Conservation (phyloP, 2,888 invertebrate genomes). For the Netelia virgata region DNA sequence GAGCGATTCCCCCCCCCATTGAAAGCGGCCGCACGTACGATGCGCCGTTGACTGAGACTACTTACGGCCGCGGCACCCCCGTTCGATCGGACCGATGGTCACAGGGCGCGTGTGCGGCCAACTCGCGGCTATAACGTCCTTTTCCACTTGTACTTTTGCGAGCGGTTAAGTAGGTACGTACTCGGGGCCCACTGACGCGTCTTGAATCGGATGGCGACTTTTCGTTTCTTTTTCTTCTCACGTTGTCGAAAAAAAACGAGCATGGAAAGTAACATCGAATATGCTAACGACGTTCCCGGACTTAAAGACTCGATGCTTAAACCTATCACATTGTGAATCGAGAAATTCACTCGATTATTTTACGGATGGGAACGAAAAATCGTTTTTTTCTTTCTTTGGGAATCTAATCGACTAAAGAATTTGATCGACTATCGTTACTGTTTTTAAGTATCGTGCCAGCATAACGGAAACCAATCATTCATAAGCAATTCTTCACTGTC, state of each 20-base stretch:
- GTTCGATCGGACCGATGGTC: slow-evolving; percentile 26
- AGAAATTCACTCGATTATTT: too few species aligned
- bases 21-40: slow-evolving; percentile 80
- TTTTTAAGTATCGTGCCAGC: background rate
- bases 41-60: slow-evolving; percentile 74
- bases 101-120: slow-evolving; percentile 38
- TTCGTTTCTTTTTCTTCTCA: background rate
- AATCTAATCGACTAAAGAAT: background rate
- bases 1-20: slow-evolving; percentile 76
- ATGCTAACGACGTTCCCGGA: too few species aligned
- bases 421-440: background rate
- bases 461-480: too few species aligned
- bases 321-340: too few species aligned
- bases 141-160: slow-evolving; percentile 81
- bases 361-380: too few species aligned
- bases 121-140: slow-evolving; percentile 68
- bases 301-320: too few species aligned
- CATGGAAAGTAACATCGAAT: too few species aligned
- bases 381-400: too few species aligned
- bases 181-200: background rate
- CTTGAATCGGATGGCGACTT: background rate
- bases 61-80: slow-evolving; percentile 59
- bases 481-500: background rate
- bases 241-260: too few species aligned
- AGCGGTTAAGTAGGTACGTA: background rate